Evolutionary conservation across 2,113 vertebrate genomes (phyloP).

Genomic region (Ginglymostoma cirratum): DNA sequence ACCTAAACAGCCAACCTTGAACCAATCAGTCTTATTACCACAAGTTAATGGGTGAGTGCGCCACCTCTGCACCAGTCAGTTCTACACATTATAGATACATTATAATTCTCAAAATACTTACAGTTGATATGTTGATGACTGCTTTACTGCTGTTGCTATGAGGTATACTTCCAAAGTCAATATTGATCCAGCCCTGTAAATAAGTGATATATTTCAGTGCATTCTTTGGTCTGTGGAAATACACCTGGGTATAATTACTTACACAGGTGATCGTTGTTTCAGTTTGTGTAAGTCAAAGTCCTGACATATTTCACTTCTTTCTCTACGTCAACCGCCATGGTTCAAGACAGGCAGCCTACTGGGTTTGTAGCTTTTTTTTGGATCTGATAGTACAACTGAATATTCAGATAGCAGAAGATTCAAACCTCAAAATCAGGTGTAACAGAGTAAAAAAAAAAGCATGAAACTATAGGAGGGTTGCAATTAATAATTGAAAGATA

Average conservation of each 20-base stretch:
- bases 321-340: neutral
- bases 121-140: neutral
- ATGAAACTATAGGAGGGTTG: neutral
- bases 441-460: neutral
- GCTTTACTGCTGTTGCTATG: neutral
- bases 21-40: neutral
- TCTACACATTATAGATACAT: no score
- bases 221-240: neutral
- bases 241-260: neutral
- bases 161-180: neutral
- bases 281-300: neutral
- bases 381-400: neutral
- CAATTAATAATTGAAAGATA: slow-evolving; percentile 9
- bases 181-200: neutral
- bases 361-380: neutral
- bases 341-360: neutral
- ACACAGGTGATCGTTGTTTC: neutral
- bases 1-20: neutral
- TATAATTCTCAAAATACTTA: no score
- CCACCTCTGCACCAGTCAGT: neutral
- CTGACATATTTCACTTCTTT: neutral
- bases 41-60: neutral
- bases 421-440: neutral
- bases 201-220: neutral
- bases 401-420: neutral